Conservation (phyloP, 2,888 invertebrate species). For the Adelphocoris suturalis region DNA sequence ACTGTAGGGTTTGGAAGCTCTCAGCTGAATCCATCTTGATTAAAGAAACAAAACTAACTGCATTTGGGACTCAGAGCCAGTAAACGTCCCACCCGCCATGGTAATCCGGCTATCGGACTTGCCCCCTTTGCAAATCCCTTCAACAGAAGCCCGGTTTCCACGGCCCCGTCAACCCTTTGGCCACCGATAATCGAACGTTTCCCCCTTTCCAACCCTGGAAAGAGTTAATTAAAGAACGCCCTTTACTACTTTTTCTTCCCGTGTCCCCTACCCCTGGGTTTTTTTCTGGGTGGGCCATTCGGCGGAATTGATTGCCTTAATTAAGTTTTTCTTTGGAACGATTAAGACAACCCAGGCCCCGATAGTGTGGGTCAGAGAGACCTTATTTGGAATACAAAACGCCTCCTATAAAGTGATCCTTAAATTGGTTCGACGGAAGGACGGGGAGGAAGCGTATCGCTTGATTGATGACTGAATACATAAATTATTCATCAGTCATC, state of each 20-base stretch:
- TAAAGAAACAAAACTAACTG: conserved; percentile 25
- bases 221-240: conserved; percentile 60
- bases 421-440: conserved; percentile 3
- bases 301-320: conserved; percentile 68
- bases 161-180: neutral
- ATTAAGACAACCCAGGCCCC: conserved; percentile 47
- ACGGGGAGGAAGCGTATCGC: neutral
- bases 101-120: neutral
- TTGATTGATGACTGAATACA: conserved; percentile 33
- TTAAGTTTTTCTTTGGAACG: conserved; percentile 63
- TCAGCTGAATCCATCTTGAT: conserved; percentile 13
- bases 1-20: too few species aligned
- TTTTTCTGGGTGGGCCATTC: conserved; percentile 22
- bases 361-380: conserved; percentile 12
- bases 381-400: conserved; percentile 52
- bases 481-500: conserved; percentile 47
- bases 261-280: neutral
- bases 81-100: neutral
- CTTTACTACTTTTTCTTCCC: conserved; percentile 25
- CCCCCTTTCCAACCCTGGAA: neutral
- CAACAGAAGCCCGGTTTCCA: conserved; percentile 21
- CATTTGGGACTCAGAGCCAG: neutral
- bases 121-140: conserved; percentile 7
- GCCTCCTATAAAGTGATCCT: conserved; percentile 25
- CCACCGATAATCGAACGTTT: conserved; percentile 54